Percentiles rank a stretch among this genome's conserved stretches.
Conservation (phyloP, 2,888 invertebrate species). For the Nomada goodeniana region DNA sequence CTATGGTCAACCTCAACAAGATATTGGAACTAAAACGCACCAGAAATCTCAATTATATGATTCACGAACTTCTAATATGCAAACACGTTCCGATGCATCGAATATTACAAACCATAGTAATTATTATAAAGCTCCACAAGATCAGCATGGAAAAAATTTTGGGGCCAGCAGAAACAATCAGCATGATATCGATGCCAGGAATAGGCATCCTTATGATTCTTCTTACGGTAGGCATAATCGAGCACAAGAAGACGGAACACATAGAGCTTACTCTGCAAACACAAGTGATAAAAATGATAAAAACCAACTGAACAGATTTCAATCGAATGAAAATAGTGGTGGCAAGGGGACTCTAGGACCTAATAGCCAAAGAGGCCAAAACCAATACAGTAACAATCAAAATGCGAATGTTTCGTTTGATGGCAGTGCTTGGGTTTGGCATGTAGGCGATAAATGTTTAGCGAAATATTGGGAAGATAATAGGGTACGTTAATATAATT, state of each 20-base stretch:
- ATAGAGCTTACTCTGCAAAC: slow-evolving; percentile 66
- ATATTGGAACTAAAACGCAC: slow-evolving; percentile 67
- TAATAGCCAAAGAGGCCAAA: slow-evolving; percentile 71
- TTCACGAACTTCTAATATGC: slow-evolving; percentile 72
- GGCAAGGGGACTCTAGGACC: slow-evolving; percentile 54
- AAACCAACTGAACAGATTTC: slow-evolving; percentile 74
- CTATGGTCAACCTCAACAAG: slow-evolving; percentile 72
- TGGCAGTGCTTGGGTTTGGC: slow-evolving; percentile 86
- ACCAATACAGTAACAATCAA: slow-evolving; percentile 68
- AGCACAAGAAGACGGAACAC: slow-evolving; percentile 68
- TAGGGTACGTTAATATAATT: slow-evolving; percentile 86
- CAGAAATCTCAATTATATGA: slow-evolving; percentile 73
- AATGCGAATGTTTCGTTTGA: slow-evolving; percentile 70
- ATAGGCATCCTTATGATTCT: slow-evolving; percentile 70
- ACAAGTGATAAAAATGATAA: slow-evolving; percentile 73
- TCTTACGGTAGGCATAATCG: slow-evolving; percentile 74
- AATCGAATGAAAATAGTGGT: slow-evolving; percentile 64
- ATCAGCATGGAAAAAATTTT: slow-evolving; percentile 66
- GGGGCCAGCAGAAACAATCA: slow-evolving; percentile 71
- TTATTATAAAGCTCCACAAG: slow-evolving; percentile 69
- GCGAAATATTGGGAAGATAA: slow-evolving; percentile 98
- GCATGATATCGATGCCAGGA: slow-evolving; percentile 68
- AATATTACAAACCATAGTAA: slow-evolving; percentile 62
- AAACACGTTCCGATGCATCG: slow-evolving; percentile 67
- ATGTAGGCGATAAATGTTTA: slow-evolving; percentile 92